phyloP scores from a whole-genome alignment of 1,140 invertebrate species.

The Panulirus ornatus region DNA sequence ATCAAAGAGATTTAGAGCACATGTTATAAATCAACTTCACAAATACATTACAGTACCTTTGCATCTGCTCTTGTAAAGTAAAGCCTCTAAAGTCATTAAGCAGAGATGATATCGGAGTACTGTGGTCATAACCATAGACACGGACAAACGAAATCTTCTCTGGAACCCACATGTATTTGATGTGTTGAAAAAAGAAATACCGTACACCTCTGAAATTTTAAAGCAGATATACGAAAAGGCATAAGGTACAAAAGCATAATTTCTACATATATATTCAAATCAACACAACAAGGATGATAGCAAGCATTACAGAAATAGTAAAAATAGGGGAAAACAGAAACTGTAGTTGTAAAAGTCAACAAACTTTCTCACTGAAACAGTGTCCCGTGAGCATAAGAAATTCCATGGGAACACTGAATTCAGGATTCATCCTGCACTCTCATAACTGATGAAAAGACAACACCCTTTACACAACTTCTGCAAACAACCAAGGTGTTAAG shows the following conservation, averaged over 20 bases:
- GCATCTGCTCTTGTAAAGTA: slow-evolving; percentile 76
- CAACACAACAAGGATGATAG: slow-evolving; percentile 30
- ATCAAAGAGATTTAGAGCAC: background rate
- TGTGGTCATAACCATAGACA: slow-evolving; percentile 77
- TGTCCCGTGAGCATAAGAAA: background rate
- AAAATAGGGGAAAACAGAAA: background rate
- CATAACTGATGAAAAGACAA: no score
- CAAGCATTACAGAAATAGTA: background rate
- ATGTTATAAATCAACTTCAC: background rate
- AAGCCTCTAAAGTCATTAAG: slow-evolving; percentile 77
- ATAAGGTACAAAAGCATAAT: no score
- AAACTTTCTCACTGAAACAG: background rate
- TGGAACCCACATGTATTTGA: slow-evolving; percentile 77
- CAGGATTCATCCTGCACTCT: no score
- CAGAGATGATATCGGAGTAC: slow-evolving; percentile 77
- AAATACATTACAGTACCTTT: slow-evolving; percentile 77
- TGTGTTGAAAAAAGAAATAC: slow-evolving; percentile 77
- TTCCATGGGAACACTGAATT: background rate
- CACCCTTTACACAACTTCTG: no score
- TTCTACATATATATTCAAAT: no score
- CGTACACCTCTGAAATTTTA: slow-evolving; percentile 66
- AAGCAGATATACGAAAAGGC: slow-evolving; percentile 38
- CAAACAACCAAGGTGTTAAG: no score
- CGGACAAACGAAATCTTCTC: slow-evolving; percentile 73
- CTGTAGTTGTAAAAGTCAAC: background rate